phyloP scores from a whole-genome alignment of 1,140 invertebrate genomes.

The Scylla paramamosain region DNA sequence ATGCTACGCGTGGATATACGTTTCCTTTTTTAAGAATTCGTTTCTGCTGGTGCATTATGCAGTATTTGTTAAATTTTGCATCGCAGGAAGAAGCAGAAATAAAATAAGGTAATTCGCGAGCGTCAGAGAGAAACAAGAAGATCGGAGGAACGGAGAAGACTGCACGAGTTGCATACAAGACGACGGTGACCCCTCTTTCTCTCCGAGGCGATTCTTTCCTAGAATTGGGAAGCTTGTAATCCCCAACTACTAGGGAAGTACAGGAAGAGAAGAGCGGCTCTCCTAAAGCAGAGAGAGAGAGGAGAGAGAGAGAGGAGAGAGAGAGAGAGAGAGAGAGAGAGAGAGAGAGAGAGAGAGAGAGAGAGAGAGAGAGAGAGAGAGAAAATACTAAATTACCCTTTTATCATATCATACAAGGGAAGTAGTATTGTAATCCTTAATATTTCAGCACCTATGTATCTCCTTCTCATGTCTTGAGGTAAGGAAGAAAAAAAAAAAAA shows the following conservation, averaged over 20 bases:
- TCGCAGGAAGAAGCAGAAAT: background rate
- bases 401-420: no score
- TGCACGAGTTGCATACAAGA: background rate
- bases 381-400: no score
- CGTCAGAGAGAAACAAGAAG: background rate
- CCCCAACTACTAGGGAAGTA: background rate
- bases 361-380: constrained; percentile 23
- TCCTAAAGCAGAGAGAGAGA: background rate
- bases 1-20: no score
- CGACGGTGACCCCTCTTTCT: background rate
- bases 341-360: constrained; percentile 39
- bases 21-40: background rate
- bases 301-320: constrained; percentile 39
- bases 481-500: no score
- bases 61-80: background rate
- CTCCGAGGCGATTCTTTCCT: background rate
- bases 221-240: background rate
- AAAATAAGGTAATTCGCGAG: background rate
- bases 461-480: no score
- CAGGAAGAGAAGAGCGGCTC: background rate
- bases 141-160: background rate
- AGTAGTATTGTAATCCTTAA: no score
- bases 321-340: background rate
- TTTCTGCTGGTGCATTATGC: background rate
- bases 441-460: no score